A percentile compares a stretch with the other conserved stretches of the same genome.
Evolutionary conservation across 2,888 invertebrate species (phyloP).

Genomic region (Agapostemon virescens): DNA sequence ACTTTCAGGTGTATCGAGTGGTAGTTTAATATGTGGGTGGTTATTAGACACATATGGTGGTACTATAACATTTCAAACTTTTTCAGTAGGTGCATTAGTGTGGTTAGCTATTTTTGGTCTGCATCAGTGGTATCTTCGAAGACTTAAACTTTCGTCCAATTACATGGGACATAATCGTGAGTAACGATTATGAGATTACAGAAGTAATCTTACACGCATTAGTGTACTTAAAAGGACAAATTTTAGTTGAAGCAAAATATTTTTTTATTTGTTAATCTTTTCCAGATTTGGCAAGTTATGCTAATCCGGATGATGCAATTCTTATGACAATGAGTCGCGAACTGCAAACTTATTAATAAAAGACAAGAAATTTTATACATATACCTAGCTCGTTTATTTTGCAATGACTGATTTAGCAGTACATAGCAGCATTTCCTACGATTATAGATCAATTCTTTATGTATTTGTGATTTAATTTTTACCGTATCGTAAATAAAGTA

Average conservation of each 20-base stretch:
- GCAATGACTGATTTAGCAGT: conserved; percentile 19
- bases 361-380: conserved; percentile 28
- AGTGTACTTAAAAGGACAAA: conserved; percentile 24
- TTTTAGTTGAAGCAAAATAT: conserved; percentile 23
- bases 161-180: conserved; percentile 78
- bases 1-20: conserved; percentile 85
- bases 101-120: conserved; percentile 77
- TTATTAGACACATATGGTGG: conserved; percentile 86
- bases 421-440: conserved; percentile 17
- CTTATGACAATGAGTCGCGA: conserved; percentile 82
- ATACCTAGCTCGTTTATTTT: conserved; percentile 15
- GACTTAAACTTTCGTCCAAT: conserved; percentile 74
- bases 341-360: conserved; percentile 76
- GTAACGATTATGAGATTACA: conserved; percentile 68
- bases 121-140: conserved; percentile 73
- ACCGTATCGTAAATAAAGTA: conserved; percentile 25
- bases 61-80: conserved; percentile 86
- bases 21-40: conserved; percentile 89
- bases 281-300: conserved; percentile 82
- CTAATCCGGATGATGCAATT: conserved; percentile 86
- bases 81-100: conserved; percentile 86
- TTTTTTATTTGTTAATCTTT: conserved; percentile 55
- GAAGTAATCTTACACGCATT: conserved; percentile 18
- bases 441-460: conserved; percentile 24
- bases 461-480: conserved; percentile 27